Evolutionary conservation across 2,888 invertebrate genomes (phyloP).

Genomic region (Aporophyla nigra): DNA sequence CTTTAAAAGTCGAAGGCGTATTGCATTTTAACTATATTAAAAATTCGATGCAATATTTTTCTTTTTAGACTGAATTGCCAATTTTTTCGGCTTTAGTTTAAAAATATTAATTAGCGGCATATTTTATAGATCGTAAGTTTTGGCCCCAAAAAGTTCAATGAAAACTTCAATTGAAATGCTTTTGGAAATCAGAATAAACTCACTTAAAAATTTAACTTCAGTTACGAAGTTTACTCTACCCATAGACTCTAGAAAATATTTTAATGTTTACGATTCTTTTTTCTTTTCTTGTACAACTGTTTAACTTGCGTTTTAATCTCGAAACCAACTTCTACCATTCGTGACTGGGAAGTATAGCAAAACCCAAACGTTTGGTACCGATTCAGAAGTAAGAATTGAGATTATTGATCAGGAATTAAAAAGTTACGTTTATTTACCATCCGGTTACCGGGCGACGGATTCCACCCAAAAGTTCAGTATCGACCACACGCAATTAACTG

Average conservation of each 20-base stretch:
- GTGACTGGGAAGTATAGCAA: neutral
- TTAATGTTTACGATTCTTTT: neutral
- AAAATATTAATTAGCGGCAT: neutral
- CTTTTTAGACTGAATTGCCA: neutral
- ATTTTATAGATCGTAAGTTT: neutral
- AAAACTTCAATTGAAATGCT: neutral
- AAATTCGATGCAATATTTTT: neutral
- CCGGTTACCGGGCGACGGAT: constrained; percentile 63
- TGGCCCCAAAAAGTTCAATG: neutral
- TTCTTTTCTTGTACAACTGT: too few relatives aligned
- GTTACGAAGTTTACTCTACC: neutral
- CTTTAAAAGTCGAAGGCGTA: constrained; percentile 29
- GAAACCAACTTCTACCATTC: neutral
- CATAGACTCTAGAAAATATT: neutral
- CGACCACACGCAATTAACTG: constrained; percentile 69
- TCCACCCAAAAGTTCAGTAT: constrained; percentile 73
- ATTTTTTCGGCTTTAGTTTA: neutral
- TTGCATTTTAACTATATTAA: constrained; percentile 33
- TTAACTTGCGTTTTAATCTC: neutral
- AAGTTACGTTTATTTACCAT: constrained; percentile 69
- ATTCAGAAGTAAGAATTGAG: neutral
- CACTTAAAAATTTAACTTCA: neutral
- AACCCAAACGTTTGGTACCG: neutral
- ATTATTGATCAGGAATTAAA: neutral
- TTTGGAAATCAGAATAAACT: neutral